phyloP scores from a whole-genome alignment of 2,888 invertebrate genomes.

The Drosophila atripex region DNA sequence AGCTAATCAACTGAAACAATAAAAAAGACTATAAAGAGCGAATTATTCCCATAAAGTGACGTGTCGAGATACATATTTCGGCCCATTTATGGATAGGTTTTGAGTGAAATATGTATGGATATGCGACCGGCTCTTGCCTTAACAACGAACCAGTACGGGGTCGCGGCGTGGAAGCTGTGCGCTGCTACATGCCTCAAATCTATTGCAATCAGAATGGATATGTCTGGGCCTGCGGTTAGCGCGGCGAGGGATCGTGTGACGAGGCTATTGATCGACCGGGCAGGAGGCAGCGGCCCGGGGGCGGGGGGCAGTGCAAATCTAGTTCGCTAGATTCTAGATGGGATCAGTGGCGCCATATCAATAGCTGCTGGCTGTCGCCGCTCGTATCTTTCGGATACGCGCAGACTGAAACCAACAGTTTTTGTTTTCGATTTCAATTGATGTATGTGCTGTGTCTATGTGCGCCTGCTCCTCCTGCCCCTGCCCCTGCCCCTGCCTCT shows the following conservation, averaged over 20 bases:
- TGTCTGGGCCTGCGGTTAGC: constrained; percentile 37
- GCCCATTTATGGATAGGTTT: constrained; percentile 28
- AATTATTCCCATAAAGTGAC: constrained; percentile 48
- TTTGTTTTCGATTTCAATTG: constrained; percentile 72
- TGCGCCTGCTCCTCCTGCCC: background rate
- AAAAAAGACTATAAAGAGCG: constrained; percentile 23
- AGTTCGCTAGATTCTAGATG: constrained; percentile 35
- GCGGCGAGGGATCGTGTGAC: constrained; percentile 34
- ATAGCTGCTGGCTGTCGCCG: constrained; percentile 24
- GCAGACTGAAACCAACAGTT: constrained; percentile 35
- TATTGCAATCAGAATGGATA: constrained; percentile 34
- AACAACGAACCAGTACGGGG: constrained; percentile 65
- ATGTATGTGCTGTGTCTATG: constrained; percentile 40
- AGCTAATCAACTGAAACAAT: background rate
- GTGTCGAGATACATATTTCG: constrained; percentile 35
- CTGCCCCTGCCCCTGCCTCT: background rate
- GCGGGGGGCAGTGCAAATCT: constrained; percentile 25
- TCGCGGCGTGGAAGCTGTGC: constrained; percentile 60
- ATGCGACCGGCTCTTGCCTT: constrained; percentile 40
- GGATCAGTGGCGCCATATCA: constrained; percentile 45
- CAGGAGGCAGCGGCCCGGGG: background rate
- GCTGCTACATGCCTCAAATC: constrained; percentile 26
- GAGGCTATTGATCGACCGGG: constrained; percentile 13
- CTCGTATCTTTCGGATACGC: constrained; percentile 35
- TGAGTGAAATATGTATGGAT: constrained; percentile 28